phyloP scores from a whole-genome alignment of 2,888 invertebrate species.

The Diplazon laetatorius region DNA sequence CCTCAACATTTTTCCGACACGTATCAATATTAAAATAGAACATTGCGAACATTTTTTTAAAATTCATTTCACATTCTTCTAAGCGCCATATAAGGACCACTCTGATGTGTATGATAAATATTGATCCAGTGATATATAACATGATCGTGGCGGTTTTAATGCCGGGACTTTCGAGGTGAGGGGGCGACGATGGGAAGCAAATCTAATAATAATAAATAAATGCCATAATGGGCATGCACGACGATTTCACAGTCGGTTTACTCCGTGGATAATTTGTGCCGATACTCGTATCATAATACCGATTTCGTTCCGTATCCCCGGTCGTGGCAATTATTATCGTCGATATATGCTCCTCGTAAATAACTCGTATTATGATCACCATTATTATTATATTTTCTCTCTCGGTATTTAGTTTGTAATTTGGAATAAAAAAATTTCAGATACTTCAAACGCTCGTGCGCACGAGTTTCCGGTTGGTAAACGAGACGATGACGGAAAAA shows the following conservation, averaged over 20 bases:
- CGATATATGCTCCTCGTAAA: constrained; percentile 40
- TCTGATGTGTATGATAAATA: not conserved
- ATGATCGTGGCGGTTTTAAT: constrained; percentile 20
- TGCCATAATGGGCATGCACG: not conserved
- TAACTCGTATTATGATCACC: constrained; percentile 7
- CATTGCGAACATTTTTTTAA: too few species aligned
- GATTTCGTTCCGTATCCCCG: constrained; percentile 34
- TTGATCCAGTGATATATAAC: not conserved
- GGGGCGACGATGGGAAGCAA: constrained; percentile 40
- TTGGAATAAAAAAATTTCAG: not conserved
- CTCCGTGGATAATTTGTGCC: constrained; percentile 26
- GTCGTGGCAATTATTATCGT: constrained; percentile 41
- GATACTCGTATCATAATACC: constrained; percentile 1
- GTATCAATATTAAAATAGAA: too few species aligned
- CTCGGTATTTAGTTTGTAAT: constrained; percentile 15
- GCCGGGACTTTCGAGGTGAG: constrained; percentile 15
- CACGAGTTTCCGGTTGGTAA: constrained; percentile 44
- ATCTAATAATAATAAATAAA: constrained; percentile 23
- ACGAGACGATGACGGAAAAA: constrained; percentile 40
- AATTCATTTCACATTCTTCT: too few species aligned
- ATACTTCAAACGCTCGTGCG: not conserved
- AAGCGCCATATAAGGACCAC: too few species aligned
- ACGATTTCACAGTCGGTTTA: constrained; percentile 61
- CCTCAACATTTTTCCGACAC: too few species aligned
- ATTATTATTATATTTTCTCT: constrained; percentile 16